Percentiles rank a stretch among this genome's conserved stretches.
phyloP scores from a whole-genome alignment of 1,140 invertebrate species.

The Panulirus ornatus region DNA sequence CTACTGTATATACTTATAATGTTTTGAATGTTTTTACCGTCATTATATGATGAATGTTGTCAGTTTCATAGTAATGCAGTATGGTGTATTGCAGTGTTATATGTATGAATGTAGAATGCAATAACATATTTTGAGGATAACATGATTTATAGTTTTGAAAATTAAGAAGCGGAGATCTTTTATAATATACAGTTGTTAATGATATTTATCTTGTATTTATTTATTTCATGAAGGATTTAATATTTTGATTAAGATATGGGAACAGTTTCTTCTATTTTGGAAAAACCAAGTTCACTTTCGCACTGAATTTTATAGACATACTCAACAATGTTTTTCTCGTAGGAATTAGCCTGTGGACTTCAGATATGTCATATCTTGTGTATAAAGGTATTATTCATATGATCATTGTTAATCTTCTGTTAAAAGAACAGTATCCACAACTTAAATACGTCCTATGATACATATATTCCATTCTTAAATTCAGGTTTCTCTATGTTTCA shows the following conservation, averaged over 20 bases:
- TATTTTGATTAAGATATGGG: neutral
- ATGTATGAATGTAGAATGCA: neutral
- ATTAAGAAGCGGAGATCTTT: neutral
- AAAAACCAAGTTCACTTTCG: neutral
- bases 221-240: too few species aligned
- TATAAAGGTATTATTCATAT: too few species aligned
- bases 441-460: too few species aligned
- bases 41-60: neutral
- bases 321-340: neutral
- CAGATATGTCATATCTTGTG: too few species aligned
- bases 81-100: neutral
- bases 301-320: neutral
- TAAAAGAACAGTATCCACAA: neutral
- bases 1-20: neutral
- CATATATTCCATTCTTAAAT: neutral
- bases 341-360: neutral
- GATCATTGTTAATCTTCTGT: neutral
- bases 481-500: neutral
- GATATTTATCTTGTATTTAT: too few species aligned
- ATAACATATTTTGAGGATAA: neutral
- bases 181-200: neutral
- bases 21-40: too few species aligned
- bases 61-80: neutral
- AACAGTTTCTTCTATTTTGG: neutral
- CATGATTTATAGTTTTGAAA: neutral